phyloP scores from a whole-genome alignment of 2,888 invertebrate genomes.

The Subacronicta megacephala region DNA sequence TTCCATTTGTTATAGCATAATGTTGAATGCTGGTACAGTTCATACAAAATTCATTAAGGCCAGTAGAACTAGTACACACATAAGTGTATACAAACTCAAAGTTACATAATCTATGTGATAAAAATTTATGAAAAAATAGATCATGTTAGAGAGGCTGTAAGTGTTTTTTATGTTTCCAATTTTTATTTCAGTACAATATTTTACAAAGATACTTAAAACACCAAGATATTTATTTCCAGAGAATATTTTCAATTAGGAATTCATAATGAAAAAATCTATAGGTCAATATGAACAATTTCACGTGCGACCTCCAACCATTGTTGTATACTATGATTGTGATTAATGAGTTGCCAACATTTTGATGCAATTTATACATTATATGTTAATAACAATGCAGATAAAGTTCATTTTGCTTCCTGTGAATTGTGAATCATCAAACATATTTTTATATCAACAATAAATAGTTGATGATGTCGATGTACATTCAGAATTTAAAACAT shows the following conservation, averaged over 20 bases:
- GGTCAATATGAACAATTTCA: conserved; percentile 22
- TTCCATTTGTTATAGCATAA: too few species aligned
- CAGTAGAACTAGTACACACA: too few species aligned
- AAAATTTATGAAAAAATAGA: too few species aligned
- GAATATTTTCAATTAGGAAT: conserved; percentile 15
- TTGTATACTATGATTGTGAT: conserved; percentile 9
- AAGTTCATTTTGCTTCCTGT: conserved; percentile 13
- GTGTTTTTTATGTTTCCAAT: too few species aligned
- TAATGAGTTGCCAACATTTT: conserved; percentile 8
- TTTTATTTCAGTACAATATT: neutral
- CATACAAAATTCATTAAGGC: too few species aligned
- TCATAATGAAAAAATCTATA: conserved; percentile 13
- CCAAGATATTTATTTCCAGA: neutral
- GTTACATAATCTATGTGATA: too few species aligned
- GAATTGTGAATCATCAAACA: conserved; percentile 25
- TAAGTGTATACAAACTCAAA: too few species aligned
- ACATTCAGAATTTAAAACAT: conserved; percentile 17
- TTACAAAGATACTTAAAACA: conserved; percentile 2
- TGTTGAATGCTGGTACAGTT: neutral
- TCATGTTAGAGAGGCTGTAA: too few species aligned
- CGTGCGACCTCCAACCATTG: conserved; percentile 9
- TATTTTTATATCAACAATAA: conserved; percentile 23
- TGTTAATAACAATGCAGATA: conserved; percentile 24
- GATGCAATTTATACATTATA: conserved; percentile 12
- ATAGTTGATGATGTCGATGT: conserved; percentile 26